Evolutionary conservation across 2,113 vertebrate species (phyloP), one percentile per base, ranked within the genome.

Genomic region (Podarcis muralis): DNA sequence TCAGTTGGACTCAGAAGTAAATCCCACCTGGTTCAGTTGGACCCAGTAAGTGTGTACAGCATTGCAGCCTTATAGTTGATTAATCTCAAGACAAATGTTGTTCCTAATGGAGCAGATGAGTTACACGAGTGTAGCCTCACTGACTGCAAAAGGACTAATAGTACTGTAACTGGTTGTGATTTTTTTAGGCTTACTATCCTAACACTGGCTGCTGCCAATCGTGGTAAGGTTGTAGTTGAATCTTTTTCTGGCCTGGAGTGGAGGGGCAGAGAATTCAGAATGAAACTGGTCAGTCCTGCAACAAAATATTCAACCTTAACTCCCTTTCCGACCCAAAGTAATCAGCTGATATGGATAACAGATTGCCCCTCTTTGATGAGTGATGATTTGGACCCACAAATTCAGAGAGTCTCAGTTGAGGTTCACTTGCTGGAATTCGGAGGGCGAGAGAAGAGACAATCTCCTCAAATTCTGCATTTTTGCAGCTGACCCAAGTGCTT

Each of bases 361-460:
- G 2, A 87, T 86, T 89, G 93, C 16, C 25, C 4, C 8, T 77
- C 53, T 83, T n/a, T 59, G 66, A 90, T 13, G 2, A 85, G 25
- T 80, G 48, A 75, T 53, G n/a, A 12, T 43, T 91, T 81, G 83
- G 77, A 83, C 76, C 66, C 84, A 85, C 35, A 88, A 76, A 92
- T 87, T 75, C 78, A 91, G 84, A 84, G 89, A 89, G 66, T n/a
- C 66, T 81, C 84, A 89, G 81, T 68, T 59, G 57, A 84, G 89
- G 32, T 94, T 95, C 85, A 88, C 89, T 90, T 88, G 72, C 85
- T 93, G 75, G 91, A 95, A 90, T 89, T 16, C 92, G 87, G 43
- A n/a, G 48, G n/a, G 9, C 1, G 74, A 32, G 32, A 74, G 69
- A 30, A 53, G 27, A 16, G 22, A 91, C 94, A 95, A 92, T 65